Conservation (phyloP, 2,797 vertebrate genomes). For the Sebastiscus tertius region DNA sequence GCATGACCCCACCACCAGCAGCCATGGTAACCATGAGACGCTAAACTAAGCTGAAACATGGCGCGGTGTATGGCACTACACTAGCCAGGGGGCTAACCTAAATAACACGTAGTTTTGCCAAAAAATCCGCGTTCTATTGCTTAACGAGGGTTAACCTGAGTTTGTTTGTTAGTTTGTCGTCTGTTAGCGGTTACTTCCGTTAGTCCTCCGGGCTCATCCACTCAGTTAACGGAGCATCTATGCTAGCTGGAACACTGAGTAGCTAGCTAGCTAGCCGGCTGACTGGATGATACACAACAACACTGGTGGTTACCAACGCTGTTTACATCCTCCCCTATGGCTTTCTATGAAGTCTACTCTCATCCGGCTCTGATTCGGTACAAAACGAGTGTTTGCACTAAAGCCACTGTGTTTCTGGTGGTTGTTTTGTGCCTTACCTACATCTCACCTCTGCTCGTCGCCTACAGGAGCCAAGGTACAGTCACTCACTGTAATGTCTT, state of each 20-base stretch:
- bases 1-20: slow-evolving; percentile 23
- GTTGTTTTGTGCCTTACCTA: slow-evolving; percentile 88
- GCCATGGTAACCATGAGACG: slow-evolving; percentile 81
- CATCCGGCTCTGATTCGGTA: slow-evolving; percentile 87
- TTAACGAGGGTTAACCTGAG: no score
- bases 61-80: slow-evolving; percentile 7
- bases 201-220: not conserved
- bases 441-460: slow-evolving; percentile 90
- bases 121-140: not conserved
- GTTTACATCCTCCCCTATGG: slow-evolving; percentile 75
- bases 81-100: not conserved
- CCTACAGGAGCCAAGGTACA: slow-evolving; percentile 94
- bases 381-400: slow-evolving; percentile 89
- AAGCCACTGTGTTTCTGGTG: slow-evolving; percentile 86
- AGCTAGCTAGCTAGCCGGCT: not conserved
- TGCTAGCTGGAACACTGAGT: slow-evolving; percentile 14
- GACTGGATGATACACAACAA: not conserved
- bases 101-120: not conserved
- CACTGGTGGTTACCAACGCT: not conserved
- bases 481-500: accelerated
- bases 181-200: not conserved
- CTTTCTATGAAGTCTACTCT: slow-evolving; percentile 88
- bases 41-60: slow-evolving; percentile 51
- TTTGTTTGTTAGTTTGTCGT: not conserved
- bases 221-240: slow-evolving; percentile 7